phyloP scores from a whole-genome alignment of 2,113 vertebrate genomes.

The Entomyzon cyanotis region DNA sequence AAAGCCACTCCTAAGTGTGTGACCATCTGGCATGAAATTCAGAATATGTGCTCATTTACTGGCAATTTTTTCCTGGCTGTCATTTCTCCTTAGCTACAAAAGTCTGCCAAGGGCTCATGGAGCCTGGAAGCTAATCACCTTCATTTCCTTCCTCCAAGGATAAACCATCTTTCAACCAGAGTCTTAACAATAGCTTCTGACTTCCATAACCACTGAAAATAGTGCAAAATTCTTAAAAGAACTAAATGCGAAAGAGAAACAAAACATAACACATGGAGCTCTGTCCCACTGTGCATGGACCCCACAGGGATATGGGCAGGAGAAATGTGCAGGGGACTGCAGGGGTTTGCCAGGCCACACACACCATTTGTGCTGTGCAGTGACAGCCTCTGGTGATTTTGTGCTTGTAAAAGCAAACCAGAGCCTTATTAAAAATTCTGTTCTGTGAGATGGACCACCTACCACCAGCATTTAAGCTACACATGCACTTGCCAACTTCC shows the following conservation, averaged over 20 bases:
- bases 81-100: background rate
- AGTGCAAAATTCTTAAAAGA: background rate
- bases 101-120: background rate
- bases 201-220: background rate
- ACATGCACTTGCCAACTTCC: background rate
- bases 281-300: background rate
- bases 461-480: background rate
- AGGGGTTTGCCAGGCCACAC: background rate
- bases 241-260: background rate
- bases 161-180: background rate
- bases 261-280: background rate
- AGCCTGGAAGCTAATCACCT: background rate
- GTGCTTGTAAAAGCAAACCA: background rate
- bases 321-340: rapidly evolving
- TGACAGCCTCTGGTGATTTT: background rate
- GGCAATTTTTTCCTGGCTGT: background rate
- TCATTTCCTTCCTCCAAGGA: background rate
- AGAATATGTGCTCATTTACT: background rate
- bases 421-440: background rate
- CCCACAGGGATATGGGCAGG: background rate
- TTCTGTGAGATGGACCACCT: background rate
- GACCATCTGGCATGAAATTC: slow-evolving; percentile 7
- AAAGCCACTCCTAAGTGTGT: background rate
- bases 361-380: background rate
- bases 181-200: background rate